These are phyloP conservation scores for Syrmaticus mikado DNA, from an alignment of 2,113 vertebrate genomes.

Conservation along the genomic window DNA sequence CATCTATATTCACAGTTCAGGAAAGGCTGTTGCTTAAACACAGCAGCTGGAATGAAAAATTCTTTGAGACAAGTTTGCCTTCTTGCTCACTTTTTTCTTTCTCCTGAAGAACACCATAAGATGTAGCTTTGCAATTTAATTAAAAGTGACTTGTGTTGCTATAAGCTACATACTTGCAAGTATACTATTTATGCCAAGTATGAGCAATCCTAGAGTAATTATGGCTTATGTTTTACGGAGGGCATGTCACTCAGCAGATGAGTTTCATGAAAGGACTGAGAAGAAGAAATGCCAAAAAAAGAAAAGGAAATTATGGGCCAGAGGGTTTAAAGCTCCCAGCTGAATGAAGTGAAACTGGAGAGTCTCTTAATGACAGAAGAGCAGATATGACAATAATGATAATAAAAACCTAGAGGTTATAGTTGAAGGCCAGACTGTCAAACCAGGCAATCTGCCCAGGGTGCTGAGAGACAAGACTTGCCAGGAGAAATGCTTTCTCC, in stretches of 20 bases:
- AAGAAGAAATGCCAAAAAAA: conserved; percentile 51
- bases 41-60: neutral
- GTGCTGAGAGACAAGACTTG: conserved; percentile 35
- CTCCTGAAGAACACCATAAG: conserved; percentile 62
- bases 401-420: conserved; percentile 49
- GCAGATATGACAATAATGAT: conserved; percentile 48
- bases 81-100: neutral
- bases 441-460: conserved; percentile 21
- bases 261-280: conserved; percentile 60
- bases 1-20: neutral
- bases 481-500: conserved; percentile 8
- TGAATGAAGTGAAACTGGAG: conserved; percentile 48
- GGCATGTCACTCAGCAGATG: conserved; percentile 61
- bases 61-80: conserved; percentile 37
- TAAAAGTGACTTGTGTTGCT: conserved; percentile 63
- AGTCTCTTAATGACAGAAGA: conserved; percentile 54
- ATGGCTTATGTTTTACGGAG: conserved; percentile 59
- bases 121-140: conserved; percentile 49
- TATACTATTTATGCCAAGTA: conserved; percentile 67
- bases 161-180: conserved; percentile 59
- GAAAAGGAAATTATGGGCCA: conserved; percentile 58
- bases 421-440: conserved; percentile 58
- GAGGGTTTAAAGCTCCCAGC: conserved; percentile 61
- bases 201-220: conserved; percentile 60
- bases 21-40: neutral